A percentile compares a stretch with the other conserved stretches of the same genome.
Conservation (phyloP, 2,888 invertebrate species). For the Ichneumoninae sp. region DNA sequence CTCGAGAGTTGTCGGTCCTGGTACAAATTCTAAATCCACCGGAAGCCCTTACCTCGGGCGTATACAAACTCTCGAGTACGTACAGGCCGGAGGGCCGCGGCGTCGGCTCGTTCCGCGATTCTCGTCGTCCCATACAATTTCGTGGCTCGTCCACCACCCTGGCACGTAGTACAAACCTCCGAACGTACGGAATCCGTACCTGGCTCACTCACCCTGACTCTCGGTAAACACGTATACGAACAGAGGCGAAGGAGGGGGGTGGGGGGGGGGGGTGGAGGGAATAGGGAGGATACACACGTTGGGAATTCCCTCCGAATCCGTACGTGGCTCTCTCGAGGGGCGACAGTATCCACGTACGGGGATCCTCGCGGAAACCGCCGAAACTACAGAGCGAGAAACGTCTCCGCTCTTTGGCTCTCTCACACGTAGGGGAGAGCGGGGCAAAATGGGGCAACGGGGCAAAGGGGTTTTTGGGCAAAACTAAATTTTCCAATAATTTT, state of each 20-base stretch:
- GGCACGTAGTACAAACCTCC: conserved; percentile 65
- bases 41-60: conserved; percentile 43
- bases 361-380: conserved; percentile 24
- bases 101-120: conserved; percentile 57
- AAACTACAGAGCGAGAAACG: conserved; percentile 15
- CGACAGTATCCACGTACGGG: conserved; percentile 41
- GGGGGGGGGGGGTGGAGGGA: not conserved
- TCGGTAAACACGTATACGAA: conserved; percentile 49
- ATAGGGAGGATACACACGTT: conserved; percentile 24
- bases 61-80: conserved; percentile 34
- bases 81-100: conserved; percentile 5
- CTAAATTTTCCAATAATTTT: too few species aligned
- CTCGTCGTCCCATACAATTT: conserved; percentile 63
- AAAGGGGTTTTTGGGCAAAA: too few species aligned
- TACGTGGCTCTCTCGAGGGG: conserved; percentile 62
- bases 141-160: conserved; percentile 36
- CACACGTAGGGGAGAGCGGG: conserved; percentile 9
- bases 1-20: conserved; percentile 45
- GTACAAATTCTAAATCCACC: conserved; percentile 11
- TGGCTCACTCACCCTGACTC: conserved; percentile 30
- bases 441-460: too few species aligned
- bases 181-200: conserved; percentile 48
- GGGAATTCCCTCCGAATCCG: conserved; percentile 48
- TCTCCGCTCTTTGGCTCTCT: conserved; percentile 44
- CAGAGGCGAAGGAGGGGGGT: not conserved